Conservation (phyloP, 2,888 invertebrate species). For the Hofmannophila pseudospretella region DNA sequence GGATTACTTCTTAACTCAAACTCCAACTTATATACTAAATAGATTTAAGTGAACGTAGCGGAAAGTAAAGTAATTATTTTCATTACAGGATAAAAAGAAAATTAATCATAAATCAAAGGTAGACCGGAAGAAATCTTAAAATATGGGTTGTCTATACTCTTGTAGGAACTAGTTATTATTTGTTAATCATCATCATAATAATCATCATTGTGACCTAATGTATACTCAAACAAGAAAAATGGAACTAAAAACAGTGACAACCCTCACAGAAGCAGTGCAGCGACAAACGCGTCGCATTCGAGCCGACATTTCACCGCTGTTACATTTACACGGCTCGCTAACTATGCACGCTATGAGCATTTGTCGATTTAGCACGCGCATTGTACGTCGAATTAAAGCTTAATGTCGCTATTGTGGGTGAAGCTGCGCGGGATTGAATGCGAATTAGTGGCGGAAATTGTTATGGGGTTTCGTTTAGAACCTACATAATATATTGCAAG, state of each 20-base stretch:
- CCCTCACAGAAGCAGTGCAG: neutral
- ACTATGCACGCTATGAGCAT: conserved; percentile 28
- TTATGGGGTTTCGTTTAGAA: conserved; percentile 1
- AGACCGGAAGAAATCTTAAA: too few relatives aligned
- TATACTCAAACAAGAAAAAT: neutral
- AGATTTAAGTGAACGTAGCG: too few relatives aligned
- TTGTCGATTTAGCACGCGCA: conserved; percentile 28
- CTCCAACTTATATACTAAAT: too few relatives aligned
- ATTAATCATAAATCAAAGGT: too few relatives aligned
- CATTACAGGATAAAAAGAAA: too few relatives aligned
- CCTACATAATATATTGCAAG: neutral
- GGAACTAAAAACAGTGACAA: neutral
- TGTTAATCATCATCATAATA: too few relatives aligned
- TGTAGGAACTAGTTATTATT: too few relatives aligned
- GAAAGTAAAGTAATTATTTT: too few relatives aligned
- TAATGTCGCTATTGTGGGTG: conserved; percentile 6
- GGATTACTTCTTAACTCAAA: too few relatives aligned
- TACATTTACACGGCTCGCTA: conserved; percentile 53
- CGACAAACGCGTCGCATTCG: conserved; percentile 8
- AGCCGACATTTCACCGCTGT: conserved; percentile 36
- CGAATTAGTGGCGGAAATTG: conserved; percentile 6
- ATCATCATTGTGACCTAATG: too few relatives aligned
- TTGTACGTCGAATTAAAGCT: conserved; percentile 25
- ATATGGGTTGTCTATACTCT: too few relatives aligned
- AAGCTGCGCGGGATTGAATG: conserved; percentile 1